Evolutionary conservation across 2,113 vertebrate species (phyloP), one percentile per base, ranked within the genome.

Genomic region (Canis aureus): DNA sequence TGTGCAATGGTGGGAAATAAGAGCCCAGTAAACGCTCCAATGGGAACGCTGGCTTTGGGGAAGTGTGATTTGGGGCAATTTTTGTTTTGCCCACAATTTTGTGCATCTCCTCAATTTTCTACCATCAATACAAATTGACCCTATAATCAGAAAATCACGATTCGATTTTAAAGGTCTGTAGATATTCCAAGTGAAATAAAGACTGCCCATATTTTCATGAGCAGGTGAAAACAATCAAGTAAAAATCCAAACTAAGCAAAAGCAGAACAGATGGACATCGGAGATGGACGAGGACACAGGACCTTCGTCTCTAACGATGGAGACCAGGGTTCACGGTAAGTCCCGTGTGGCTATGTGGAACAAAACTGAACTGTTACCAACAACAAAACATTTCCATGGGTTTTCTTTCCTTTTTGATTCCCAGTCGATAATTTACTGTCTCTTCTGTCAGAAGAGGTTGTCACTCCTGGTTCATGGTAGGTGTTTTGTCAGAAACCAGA

Each of bases 251-350:
- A 66, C 15, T 2, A 19, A 84, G 51, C 15, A 4, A 22, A 71
- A 8, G 1, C 13, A 17, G 71, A 11, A 32, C 25, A 38, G 22
- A 49, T 0, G 20, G 92, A 1, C 12, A 13, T 5, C 0, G 11
- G 43, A 15, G 35, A 2, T 8, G 23, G 27, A 25, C 2, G 0
- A 20, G n/a, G 23, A 38, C 23, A 29, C 2, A 13, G 2, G 9
- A 16, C 35, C 12, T 71, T 5, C 1, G 43, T 7, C 74, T 5
- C 10, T 17, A 15, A 17, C 0, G 2, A 91, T 38, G 19, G 64
- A 38, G 10, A 5, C 38, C 25, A 38, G 74, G 60, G 60, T 59
- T 76, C 3, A 57, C 78, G 84, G 81, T 60, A 71, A 38, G 25
- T 1, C 66, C 29, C 2, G 5, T 1, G 38, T 53, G 15, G 62